A percentile compares a stretch with the other conserved stretches of the same genome.
Conservation (phyloP, 2,797 vertebrate species). For the Harpagifer antarcticus region DNA sequence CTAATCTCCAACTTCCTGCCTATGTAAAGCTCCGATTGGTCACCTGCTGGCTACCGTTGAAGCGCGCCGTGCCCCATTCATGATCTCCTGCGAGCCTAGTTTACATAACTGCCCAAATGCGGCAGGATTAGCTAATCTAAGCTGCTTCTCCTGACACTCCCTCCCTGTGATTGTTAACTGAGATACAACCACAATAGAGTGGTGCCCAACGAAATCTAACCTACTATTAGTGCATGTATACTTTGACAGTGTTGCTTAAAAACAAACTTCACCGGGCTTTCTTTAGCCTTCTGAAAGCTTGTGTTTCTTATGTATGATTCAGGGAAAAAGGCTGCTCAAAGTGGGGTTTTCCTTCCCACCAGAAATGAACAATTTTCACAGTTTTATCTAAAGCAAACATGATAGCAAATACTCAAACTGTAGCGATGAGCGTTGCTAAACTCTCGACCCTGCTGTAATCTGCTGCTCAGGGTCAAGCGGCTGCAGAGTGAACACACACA, state of each 20-base stretch:
- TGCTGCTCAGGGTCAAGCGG: slow-evolving; percentile 31
- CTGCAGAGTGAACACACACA: slow-evolving; percentile 24
- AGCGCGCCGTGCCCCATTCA: slow-evolving; percentile 35
- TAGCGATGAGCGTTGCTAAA: slow-evolving; percentile 16
- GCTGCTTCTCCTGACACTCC: slow-evolving; percentile 55
- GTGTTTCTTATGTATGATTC: background rate
- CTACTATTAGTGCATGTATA: background rate
- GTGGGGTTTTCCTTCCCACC: background rate
- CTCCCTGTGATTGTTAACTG: slow-evolving; percentile 31
- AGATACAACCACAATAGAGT: slow-evolving; percentile 16
- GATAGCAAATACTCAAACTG: slow-evolving; percentile 9
- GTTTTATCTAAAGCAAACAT: slow-evolving; percentile 39
- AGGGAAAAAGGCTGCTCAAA: background rate
- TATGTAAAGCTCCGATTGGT: background rate
- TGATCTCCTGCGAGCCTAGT: slow-evolving; percentile 19
- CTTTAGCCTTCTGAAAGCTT: background rate
- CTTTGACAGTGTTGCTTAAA: background rate
- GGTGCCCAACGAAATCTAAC: background rate
- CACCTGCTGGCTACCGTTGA: background rate
- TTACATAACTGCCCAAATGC: slow-evolving; percentile 66
- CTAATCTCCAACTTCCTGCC: slow-evolving; percentile 27
- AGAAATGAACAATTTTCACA: background rate
- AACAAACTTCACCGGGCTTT: background rate
- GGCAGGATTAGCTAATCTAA: slow-evolving; percentile 73
- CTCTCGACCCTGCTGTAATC: slow-evolving; percentile 18